Evolutionary conservation across 2,888 invertebrate genomes (phyloP).

Genomic region (Platycheirus rosarum): DNA sequence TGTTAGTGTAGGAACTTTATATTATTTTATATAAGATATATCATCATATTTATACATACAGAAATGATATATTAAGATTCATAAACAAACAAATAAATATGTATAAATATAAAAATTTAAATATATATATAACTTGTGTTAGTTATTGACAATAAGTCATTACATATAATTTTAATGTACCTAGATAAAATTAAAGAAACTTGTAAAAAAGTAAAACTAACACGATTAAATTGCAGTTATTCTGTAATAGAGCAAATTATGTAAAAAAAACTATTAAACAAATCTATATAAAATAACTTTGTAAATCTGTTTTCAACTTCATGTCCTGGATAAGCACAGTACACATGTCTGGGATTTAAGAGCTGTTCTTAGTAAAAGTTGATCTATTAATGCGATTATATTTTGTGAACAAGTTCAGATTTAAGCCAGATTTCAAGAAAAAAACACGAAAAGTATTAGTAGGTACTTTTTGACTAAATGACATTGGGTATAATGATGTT

Average conservation of each 20-base stretch:
- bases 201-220: conserved; percentile 53
- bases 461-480: no score
- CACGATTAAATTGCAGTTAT: conserved; percentile 60
- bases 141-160: conserved; percentile 74
- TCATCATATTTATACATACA: conserved; percentile 1
- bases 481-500: no score
- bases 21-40: conserved; percentile 26
- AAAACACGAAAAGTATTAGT: no score
- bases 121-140: conserved; percentile 64
- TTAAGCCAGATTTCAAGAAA: no score
- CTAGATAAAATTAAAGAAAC: conserved; percentile 67
- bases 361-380: no score
- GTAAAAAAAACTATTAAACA: conserved; percentile 58
- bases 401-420: no score
- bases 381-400: no score
- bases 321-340: no score
- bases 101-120: conserved; percentile 54
- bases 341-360: no score
- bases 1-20: conserved; percentile 43
- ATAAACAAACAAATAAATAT: conserved; percentile 54
- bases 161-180: conserved; percentile 70
- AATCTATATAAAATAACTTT: conserved; percentile 53
- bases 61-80: conserved; percentile 17
- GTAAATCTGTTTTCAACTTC: no score
- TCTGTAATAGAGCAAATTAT: conserved; percentile 57